Percentiles rank a stretch among this genome's conserved stretches.
phyloP scores from a whole-genome alignment of 2,113 vertebrate species.

The Pygoscelis adeliae region DNA sequence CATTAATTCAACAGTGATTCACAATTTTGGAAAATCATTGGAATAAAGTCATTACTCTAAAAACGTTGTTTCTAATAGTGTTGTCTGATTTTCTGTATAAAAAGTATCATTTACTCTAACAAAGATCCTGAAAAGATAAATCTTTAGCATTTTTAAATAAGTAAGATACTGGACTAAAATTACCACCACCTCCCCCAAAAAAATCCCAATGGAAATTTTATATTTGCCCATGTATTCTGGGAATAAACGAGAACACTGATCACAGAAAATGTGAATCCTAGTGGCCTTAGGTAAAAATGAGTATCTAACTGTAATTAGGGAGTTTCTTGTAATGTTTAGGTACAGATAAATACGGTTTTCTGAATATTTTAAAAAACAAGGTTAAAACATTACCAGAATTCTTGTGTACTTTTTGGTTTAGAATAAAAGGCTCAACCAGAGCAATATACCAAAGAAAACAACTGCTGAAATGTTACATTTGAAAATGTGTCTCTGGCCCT shows the following conservation, averaged over 20 bases:
- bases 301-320: not conserved
- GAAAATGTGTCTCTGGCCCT: not conserved
- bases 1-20: not conserved
- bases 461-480: not conserved
- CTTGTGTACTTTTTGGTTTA: not conserved
- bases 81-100: not conserved
- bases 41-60: not conserved
- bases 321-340: not conserved
- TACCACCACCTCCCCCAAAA: accelerated
- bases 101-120: not conserved
- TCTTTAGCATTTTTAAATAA: not conserved
- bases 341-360: not conserved
- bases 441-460: not conserved
- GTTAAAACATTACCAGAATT: not conserved
- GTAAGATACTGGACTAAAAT: not conserved
- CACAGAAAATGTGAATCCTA: not conserved
- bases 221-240: not conserved
- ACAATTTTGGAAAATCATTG: not conserved
- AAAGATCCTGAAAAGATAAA: not conserved
- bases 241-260: not conserved
- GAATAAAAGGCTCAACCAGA: not conserved
- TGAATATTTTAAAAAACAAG: not conserved
- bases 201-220: not conserved
- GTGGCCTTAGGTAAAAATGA: not conserved
- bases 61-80: not conserved